Evolutionary conservation across 1,140 invertebrate genomes (phyloP).

Genomic region (Doryteuthis pealeii): DNA sequence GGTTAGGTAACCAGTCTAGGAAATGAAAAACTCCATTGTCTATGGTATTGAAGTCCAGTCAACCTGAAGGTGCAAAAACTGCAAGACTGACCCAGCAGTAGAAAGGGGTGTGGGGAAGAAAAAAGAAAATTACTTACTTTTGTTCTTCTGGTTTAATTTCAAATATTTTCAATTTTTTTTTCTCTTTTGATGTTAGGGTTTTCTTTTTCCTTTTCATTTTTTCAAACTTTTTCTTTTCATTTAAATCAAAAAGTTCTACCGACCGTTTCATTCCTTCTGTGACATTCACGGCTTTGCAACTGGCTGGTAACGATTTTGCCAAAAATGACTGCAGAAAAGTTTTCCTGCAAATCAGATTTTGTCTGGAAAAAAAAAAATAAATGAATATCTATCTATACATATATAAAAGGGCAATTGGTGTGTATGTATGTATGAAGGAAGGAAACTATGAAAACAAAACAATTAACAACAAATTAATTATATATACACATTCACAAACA

Average conservation of each 20-base stretch:
- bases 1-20: too few relatives aligned
- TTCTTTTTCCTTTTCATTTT: slow-evolving; percentile 15
- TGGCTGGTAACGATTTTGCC: background rate
- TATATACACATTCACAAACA: too few relatives aligned
- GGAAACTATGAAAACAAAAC: too few relatives aligned
- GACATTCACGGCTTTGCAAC: background rate
- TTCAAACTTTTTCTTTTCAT: background rate
- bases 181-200: slow-evolving; percentile 23
- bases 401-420: too few relatives aligned
- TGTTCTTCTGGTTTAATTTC: slow-evolving; percentile 28
- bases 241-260: background rate
- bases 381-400: background rate
- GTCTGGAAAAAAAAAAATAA: background rate
- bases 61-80: too few relatives aligned
- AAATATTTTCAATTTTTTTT: slow-evolving; percentile 29
- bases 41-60: too few relatives aligned
- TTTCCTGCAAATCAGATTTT: background rate
- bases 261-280: background rate
- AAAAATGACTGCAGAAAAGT: background rate
- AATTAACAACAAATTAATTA: too few relatives aligned
- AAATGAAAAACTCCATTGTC: too few relatives aligned
- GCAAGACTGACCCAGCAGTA: too few relatives aligned
- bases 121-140: slow-evolving; percentile 20
- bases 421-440: too few relatives aligned
- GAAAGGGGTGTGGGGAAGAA: background rate